A percentile compares a stretch with the other conserved stretches of the same genome.
Evolutionary conservation across 2,888 invertebrate species (phyloP).

Genomic region (Oscheius sp.): DNA sequence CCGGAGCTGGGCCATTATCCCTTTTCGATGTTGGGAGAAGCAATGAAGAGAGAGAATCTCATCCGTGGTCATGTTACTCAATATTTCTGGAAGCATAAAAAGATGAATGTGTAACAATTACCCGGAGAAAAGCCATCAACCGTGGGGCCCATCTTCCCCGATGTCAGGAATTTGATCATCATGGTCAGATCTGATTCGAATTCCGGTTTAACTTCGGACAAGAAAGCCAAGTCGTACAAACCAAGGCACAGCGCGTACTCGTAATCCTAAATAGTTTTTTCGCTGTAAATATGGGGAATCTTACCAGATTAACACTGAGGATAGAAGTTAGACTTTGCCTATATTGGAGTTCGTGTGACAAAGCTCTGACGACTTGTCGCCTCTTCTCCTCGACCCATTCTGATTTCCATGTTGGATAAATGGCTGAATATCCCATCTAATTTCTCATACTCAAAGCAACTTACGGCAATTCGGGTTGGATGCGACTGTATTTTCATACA

Average conservation of each 20-base stretch:
- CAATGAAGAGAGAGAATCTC: constrained; percentile 63
- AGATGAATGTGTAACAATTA: neutral
- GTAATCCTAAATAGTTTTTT: constrained; percentile 48
- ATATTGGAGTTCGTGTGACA: constrained; percentile 44
- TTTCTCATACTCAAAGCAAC: neutral
- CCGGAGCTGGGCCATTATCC: constrained; percentile 40
- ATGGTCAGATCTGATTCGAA: constrained; percentile 47
- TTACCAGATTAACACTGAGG: constrained; percentile 48
- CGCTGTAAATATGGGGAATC: neutral
- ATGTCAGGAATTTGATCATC: constrained; percentile 60
- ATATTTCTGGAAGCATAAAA: constrained; percentile 2
- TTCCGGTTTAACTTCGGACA: constrained; percentile 35
- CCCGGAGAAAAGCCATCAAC: constrained; percentile 76
- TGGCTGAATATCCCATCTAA: neutral
- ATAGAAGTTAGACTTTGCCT: constrained; percentile 41
- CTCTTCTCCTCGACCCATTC: constrained; percentile 45
- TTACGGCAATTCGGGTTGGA: constrained; percentile 3
- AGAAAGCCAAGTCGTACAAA: constrained; percentile 62
- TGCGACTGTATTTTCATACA: constrained; percentile 31
- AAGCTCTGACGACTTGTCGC: constrained; percentile 39
- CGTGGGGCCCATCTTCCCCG: constrained; percentile 59
- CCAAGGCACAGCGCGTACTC: constrained; percentile 68
- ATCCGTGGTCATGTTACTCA: constrained; percentile 58
- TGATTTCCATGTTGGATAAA: constrained; percentile 30
- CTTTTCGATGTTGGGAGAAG: constrained; percentile 50